Conservation (phyloP, 2,113 vertebrate species). For the Psophia crepitans region DNA sequence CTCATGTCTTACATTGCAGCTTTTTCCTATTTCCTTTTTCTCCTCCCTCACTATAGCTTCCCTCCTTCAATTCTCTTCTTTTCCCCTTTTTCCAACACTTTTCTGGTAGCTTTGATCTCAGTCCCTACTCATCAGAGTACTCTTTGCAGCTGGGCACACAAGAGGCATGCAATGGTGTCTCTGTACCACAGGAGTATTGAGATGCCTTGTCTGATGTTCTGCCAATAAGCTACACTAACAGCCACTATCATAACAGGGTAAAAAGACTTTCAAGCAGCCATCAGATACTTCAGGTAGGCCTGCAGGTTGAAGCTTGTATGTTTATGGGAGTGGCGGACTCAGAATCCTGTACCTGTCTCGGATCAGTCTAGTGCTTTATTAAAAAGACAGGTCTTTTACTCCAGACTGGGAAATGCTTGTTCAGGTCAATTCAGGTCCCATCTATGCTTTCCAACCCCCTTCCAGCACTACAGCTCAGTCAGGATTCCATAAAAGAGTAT, state of each 20-base stretch:
- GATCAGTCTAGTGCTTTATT: background rate
- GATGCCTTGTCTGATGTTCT: slow-evolving; percentile 18
- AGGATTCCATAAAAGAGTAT: background rate
- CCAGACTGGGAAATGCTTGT: background rate
- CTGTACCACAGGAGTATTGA: background rate
- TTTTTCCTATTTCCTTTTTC: slow-evolving; percentile 56
- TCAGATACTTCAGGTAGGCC: slow-evolving; percentile 15
- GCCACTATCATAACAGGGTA: slow-evolving; percentile 24
- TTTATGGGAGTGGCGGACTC: slow-evolving; percentile 43
- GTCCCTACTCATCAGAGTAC: background rate
- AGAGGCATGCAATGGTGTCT: background rate
- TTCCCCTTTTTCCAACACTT: background rate
- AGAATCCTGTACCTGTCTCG: background rate
- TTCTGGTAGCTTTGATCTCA: background rate
- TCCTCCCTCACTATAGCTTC: background rate
- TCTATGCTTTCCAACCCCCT: background rate
- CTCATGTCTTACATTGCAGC: slow-evolving; percentile 29
- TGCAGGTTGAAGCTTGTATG: slow-evolving; percentile 43
- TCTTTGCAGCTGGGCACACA: background rate
- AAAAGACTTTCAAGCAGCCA: slow-evolving; percentile 15
- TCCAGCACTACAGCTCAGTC: background rate
- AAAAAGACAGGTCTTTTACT: background rate
- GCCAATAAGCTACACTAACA: slow-evolving; percentile 7
- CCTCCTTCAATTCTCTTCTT: background rate
- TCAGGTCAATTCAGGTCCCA: background rate